Evolutionary conservation across 2,113 vertebrate species (phyloP).

Genomic region (Lasiurus borealis): DNA sequence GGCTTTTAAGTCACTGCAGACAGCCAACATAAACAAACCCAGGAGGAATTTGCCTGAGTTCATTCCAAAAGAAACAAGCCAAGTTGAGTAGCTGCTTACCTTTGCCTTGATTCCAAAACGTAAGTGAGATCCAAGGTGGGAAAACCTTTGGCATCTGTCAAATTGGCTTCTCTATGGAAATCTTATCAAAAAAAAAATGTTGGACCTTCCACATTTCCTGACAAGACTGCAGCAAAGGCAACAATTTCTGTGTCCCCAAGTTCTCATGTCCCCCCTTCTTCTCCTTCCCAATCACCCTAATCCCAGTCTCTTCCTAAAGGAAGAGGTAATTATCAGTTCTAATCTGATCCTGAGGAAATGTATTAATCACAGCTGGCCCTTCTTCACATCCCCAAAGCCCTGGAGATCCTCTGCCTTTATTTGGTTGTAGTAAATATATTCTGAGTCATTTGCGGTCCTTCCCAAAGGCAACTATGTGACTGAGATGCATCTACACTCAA

Average conservation of each 20-base stretch:
- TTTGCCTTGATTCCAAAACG: neutral
- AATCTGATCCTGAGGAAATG: slow-evolving; percentile 67
- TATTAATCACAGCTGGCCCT: slow-evolving; percentile 54
- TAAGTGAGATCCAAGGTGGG: slow-evolving; percentile 3
- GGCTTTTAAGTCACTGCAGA: neutral
- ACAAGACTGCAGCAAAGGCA: neutral
- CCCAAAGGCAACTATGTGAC: slow-evolving; percentile 5
- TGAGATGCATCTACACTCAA: slow-evolving; percentile 35
- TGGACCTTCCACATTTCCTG: slow-evolving; percentile 56
- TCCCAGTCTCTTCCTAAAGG: slow-evolving; percentile 40
- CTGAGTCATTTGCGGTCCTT: slow-evolving; percentile 56
- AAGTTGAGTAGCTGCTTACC: neutral
- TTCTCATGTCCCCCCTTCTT: neutral
- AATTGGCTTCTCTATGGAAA: slow-evolving; percentile 38
- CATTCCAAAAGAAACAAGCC: slow-evolving; percentile 63
- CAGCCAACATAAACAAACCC: slow-evolving; percentile 42
- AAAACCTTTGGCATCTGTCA: neutral
- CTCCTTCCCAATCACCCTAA: neutral
- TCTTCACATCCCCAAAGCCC: slow-evolving; percentile 44
- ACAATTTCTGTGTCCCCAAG: neutral
- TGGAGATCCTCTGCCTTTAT: neutral
- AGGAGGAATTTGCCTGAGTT: neutral
- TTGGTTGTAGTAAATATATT: slow-evolving; percentile 52
- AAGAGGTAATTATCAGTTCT: slow-evolving; percentile 62
- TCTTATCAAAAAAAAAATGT: neutral